Percentiles rank a stretch among this genome's conserved stretches.
Evolutionary conservation across 2,797 vertebrate species (phyloP).

Genomic region (Melanotaenia pygmaea): DNA sequence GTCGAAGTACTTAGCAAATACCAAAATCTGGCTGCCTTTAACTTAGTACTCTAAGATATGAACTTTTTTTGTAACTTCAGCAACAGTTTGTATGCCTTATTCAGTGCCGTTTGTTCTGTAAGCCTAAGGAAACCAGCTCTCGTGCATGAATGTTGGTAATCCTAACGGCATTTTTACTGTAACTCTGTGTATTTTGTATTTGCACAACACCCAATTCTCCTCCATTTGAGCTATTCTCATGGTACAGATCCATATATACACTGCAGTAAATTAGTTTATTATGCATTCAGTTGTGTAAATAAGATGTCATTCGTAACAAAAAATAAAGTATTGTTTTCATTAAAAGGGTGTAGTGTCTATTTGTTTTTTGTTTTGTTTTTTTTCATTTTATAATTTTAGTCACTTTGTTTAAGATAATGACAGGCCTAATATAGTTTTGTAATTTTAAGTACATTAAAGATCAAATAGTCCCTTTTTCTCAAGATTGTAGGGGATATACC

Average conservation of each 20-base stretch:
- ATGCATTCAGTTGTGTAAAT: constrained; percentile 63
- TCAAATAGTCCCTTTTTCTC: too few relatives aligned
- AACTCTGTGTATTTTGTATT: constrained; percentile 73
- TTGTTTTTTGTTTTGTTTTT: constrained; percentile 1
- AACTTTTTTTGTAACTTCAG: constrained; percentile 77
- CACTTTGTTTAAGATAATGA: neutral
- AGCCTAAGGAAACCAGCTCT: constrained; percentile 85
- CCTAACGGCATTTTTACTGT: constrained; percentile 71
- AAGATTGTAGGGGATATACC: neutral
- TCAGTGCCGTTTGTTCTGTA: constrained; percentile 78
- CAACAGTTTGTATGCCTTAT: constrained; percentile 84
- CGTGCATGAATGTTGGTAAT: constrained; percentile 87
- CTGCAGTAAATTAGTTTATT: constrained; percentile 46
- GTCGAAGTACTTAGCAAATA: constrained; percentile 48
- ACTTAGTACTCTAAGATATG: constrained; percentile 56
- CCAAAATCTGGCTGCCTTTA: constrained; percentile 32
- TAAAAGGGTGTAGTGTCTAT: constrained; percentile 35
- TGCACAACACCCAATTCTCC: constrained; percentile 55
- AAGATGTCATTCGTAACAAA: constrained; percentile 52
- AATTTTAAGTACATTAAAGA: neutral
- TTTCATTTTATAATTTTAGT: neutral
- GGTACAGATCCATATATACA: constrained; percentile 51
- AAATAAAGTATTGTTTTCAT: constrained; percentile 74
- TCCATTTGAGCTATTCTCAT: constrained; percentile 38
- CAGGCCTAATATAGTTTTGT: constrained; percentile 1